Percentiles rank a stretch among this genome's conserved stretches.
These are phyloP conservation scores for Podarcis muralis DNA, from an alignment of 2,113 vertebrate genomes.

Conservation along the genomic window DNA sequence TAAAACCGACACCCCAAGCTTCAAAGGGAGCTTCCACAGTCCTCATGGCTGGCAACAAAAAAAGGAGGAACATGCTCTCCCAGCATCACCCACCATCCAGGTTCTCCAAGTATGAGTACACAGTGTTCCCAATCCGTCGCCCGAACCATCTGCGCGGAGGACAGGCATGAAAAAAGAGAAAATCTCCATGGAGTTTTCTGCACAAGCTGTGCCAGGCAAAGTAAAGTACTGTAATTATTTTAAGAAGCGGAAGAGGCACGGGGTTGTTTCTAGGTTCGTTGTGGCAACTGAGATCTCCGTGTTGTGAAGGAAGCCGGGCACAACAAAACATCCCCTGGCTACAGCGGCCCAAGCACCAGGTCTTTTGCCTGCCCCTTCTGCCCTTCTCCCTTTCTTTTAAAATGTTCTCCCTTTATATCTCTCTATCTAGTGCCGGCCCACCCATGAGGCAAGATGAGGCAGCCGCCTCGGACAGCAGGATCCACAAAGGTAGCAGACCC, in stretches of 20 bases:
- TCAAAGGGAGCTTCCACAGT: not conserved
- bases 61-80: not conserved
- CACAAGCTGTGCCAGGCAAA: conserved; percentile 5
- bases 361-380: too few species aligned
- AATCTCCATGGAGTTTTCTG: conserved; percentile 15
- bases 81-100: conserved; percentile 5
- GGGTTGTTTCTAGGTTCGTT: not conserved
- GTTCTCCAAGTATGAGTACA: conserved; percentile 6
- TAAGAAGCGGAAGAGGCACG: not conserved
- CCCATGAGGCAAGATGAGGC: too few species aligned
- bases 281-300: not conserved
- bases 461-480: too few species aligned
- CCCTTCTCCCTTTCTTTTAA: too few species aligned
- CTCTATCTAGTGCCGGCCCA: too few species aligned
- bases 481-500: too few species aligned
- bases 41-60: not conserved
- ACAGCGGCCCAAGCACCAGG: too few species aligned
- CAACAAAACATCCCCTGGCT: not conserved
- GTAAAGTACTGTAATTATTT: conserved; percentile 3
- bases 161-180: not conserved
- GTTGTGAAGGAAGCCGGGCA: not conserved
- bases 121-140: conserved; percentile 18
- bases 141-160: conserved; percentile 11
- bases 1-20: not conserved
- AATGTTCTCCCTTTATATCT: too few species aligned